phyloP scores from a whole-genome alignment of 2,797 vertebrate genomes.

The Neosalanx taihuensis region DNA sequence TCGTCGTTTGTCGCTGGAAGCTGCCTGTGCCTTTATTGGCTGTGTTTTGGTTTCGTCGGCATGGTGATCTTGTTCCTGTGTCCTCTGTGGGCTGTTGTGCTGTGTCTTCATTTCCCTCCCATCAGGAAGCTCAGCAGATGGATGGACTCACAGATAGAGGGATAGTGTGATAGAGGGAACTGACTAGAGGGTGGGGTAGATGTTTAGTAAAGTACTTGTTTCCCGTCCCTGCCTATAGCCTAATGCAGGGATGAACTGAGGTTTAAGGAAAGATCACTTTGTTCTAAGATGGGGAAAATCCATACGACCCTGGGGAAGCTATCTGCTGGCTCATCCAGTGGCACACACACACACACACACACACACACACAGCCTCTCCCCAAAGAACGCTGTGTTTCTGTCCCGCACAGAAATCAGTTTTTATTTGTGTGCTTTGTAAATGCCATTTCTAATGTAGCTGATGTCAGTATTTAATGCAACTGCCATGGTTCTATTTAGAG shows the following conservation, averaged over 20 bases:
- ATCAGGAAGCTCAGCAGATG: neutral
- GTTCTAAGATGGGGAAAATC: neutral
- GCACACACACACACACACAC: constrained; percentile 3
- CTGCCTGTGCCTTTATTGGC: constrained; percentile 53
- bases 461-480: neutral
- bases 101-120: constrained; percentile 4
- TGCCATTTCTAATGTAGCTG: constrained; percentile 4
- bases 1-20: constrained; percentile 30
- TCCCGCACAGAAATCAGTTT: neutral
- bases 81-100: constrained; percentile 4
- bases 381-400: neutral
- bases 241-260: neutral
- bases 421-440: neutral
- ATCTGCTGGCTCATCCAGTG: neutral
- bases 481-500: constrained; percentile 3
- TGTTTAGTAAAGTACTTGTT: neutral
- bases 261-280: neutral
- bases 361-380: neutral
- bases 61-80: constrained; percentile 27
- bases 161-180: neutral
- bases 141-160: neutral
- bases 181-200: neutral
- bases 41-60: constrained; percentile 49
- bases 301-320: neutral
- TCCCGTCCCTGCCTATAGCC: neutral